phyloP scores from a whole-genome alignment of 2,113 vertebrate genomes.

The Zingel zingel region DNA sequence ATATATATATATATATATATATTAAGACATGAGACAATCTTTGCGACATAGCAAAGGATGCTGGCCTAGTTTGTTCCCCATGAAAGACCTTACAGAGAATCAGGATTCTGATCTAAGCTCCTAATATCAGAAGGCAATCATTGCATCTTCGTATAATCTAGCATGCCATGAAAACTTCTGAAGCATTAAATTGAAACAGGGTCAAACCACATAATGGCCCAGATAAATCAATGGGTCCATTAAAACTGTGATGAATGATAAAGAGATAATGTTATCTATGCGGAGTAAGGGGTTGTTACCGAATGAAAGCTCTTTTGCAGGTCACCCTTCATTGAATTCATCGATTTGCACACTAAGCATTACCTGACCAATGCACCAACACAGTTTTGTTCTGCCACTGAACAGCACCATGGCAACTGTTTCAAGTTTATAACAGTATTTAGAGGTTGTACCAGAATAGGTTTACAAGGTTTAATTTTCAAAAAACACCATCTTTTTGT shows the following conservation, averaged over 20 bases:
- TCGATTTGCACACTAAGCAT: background rate
- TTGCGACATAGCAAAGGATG: background rate
- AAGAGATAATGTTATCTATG: background rate
- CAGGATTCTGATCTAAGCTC: background rate
- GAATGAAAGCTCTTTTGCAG: background rate
- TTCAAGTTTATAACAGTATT: too few species aligned
- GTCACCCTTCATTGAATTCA: background rate
- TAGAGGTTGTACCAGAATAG: too few species aligned
- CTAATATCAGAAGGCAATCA: background rate
- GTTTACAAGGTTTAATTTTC: too few species aligned
- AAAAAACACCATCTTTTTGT: too few species aligned
- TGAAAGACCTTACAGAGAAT: background rate
- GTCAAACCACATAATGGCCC: background rate
- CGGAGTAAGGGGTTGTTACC: background rate
- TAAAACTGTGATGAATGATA: background rate
- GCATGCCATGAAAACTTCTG: background rate
- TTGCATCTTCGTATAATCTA: background rate
- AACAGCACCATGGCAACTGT: background rate
- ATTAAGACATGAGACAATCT: too few species aligned
- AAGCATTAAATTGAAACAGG: constrained; percentile 19
- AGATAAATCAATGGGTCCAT: background rate
- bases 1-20: too few species aligned
- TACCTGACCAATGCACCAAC: background rate
- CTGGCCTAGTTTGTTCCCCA: background rate
- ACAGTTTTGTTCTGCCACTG: background rate